phyloP scores from a whole-genome alignment of 2,797 vertebrate species.

The Arremon brunneinucha region DNA sequence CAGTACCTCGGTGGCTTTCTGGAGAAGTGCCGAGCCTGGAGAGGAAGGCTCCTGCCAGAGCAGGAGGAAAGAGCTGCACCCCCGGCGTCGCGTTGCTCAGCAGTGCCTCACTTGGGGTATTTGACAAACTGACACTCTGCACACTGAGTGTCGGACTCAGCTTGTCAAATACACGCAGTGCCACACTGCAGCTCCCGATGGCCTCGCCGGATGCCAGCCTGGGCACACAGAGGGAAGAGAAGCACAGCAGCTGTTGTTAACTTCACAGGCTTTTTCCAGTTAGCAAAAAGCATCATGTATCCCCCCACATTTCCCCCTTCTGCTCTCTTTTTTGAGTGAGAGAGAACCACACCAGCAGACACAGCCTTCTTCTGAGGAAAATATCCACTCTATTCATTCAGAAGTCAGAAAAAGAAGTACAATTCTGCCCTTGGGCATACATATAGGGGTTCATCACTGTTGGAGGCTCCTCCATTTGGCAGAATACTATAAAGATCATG shows the following conservation, averaged over 20 bases:
- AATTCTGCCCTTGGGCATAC: not conserved
- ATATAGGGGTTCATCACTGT: fast-evolving
- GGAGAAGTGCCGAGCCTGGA: not conserved
- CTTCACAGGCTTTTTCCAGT: not conserved
- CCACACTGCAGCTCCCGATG: constrained; percentile 57
- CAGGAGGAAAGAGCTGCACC: not conserved
- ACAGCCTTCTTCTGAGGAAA: not conserved
- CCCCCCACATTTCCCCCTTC: not conserved
- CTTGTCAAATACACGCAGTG: constrained; percentile 99
- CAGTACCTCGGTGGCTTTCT: not conserved
- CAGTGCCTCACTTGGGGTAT: constrained; percentile 98
- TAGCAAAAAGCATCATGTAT: not conserved
- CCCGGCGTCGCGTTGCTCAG: not conserved
- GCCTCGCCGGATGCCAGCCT: not conserved
- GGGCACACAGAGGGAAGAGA: not conserved
- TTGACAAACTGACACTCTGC: constrained; percentile 99
- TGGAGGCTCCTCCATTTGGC: not conserved
- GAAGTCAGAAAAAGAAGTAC: not conserved
- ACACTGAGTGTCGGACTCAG: constrained; percentile 96
- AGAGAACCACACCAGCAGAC: not conserved
- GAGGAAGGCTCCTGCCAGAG: not conserved
- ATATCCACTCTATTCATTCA: not conserved
- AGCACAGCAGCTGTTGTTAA: not conserved
- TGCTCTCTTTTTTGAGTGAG: not conserved
- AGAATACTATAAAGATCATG: not conserved